A percentile compares a stretch with the other conserved stretches of the same genome.
Evolutionary conservation across 2,888 invertebrate species (phyloP).

Genomic region (Nemapogon koenigi): DNA sequence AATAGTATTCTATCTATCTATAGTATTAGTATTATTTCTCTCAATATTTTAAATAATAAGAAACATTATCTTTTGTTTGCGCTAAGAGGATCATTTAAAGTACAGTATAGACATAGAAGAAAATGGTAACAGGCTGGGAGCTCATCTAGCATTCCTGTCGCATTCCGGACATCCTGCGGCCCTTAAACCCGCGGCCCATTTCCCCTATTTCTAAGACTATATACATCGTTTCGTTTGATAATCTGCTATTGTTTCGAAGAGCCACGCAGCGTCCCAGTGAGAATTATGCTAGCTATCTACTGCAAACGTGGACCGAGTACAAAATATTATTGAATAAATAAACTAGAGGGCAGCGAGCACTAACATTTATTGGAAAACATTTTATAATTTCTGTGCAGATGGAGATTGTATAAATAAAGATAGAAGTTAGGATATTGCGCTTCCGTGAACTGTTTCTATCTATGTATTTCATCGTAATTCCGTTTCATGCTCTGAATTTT

Average conservation of each 20-base stretch:
- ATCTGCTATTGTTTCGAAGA: conserved; percentile 59
- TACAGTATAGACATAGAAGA: neutral
- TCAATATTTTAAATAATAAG: no score
- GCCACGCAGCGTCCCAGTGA: conserved; percentile 46
- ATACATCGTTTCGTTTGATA: conserved; percentile 62
- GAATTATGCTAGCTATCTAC: conserved; percentile 60
- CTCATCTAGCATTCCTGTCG: conserved; percentile 58
- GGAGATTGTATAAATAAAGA: no score
- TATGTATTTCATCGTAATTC: no score
- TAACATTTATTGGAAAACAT: no score
- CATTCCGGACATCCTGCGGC: conserved; percentile 46
- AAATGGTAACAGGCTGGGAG: neutral
- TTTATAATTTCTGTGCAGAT: no score
- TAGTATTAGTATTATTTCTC: no score
- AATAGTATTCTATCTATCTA: no score
- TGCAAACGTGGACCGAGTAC: conserved; percentile 49
- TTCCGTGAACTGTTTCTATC: no score
- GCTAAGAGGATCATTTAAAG: conserved; percentile 2
- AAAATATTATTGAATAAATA: conserved; percentile 48
- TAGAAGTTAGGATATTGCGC: no score
- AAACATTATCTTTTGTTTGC: no score
- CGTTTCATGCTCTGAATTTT: no score
- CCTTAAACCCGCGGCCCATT: conserved; percentile 56
- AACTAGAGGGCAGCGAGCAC: no score
- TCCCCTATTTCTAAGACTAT: conserved; percentile 51